Conservation (phyloP, 2,888 invertebrate genomes). For the Gortyna flavago region DNA sequence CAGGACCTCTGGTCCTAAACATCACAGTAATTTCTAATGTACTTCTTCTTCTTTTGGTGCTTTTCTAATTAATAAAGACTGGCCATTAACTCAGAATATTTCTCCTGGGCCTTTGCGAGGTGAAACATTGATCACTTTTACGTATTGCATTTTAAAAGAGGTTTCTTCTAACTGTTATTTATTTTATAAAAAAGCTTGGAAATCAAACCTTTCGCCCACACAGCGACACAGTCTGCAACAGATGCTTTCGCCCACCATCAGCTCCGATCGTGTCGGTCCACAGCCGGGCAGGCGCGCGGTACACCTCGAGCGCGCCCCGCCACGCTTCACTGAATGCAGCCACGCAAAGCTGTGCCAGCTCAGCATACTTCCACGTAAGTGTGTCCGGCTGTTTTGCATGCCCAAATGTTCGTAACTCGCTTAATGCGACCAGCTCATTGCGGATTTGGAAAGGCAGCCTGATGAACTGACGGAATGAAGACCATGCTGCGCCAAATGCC, state of each 20-base stretch:
- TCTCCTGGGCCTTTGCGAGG: not conserved
- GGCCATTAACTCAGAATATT: not conserved
- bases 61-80: not conserved
- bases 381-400: constrained; percentile 80
- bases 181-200: not conserved
- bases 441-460: constrained; percentile 78
- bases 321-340: constrained; percentile 81
- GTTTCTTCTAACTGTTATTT: not conserved
- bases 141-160: not conserved
- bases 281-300: constrained; percentile 83
- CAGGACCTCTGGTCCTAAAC: not conserved
- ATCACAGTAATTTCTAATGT: not conserved
- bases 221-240: constrained; percentile 91
- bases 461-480: constrained; percentile 72
- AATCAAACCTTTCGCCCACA: constrained; percentile 91
- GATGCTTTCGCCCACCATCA: constrained; percentile 88
- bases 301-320: constrained; percentile 77
- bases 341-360: constrained; percentile 80
- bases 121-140: not conserved
- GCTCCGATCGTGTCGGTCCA: constrained; percentile 90
- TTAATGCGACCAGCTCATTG: constrained; percentile 81
- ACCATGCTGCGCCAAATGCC: constrained; percentile 70
- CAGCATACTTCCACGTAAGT: constrained; percentile 85
- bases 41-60: not conserved
- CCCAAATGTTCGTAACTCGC: constrained; percentile 78